Conservation (phyloP, 1,140 invertebrate genomes). For the Ganaspis sp. region DNA sequence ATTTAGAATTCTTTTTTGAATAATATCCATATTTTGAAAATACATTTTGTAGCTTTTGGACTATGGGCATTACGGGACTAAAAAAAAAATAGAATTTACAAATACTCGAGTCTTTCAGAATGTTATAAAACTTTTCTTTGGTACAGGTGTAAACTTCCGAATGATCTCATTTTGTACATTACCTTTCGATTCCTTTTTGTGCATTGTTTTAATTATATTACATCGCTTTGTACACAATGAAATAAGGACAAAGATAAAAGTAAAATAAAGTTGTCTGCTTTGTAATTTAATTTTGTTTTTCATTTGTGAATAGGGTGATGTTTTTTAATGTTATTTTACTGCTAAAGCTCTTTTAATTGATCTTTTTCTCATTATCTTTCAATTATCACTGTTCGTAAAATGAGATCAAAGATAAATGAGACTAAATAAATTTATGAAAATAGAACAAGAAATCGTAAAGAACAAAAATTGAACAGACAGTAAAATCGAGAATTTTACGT, state of each 20-base stretch:
- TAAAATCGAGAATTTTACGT: no score
- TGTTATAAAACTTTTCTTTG: not conserved
- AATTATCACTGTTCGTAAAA: no score
- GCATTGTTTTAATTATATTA: conserved; percentile 1
- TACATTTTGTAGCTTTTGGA: no score
- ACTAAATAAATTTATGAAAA: no score
- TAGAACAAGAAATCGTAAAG: no score
- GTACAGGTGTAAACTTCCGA: not conserved
- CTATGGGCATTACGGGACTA: not conserved
- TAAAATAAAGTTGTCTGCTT: conserved; percentile 12
- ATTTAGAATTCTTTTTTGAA: no score
- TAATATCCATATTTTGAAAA: no score
- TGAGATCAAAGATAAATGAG: no score
- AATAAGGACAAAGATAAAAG: conserved; percentile 35
- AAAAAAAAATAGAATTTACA: not conserved
- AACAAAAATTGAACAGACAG: no score
- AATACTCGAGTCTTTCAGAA: not conserved
- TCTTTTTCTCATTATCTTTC: no score
- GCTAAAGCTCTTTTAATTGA: no score
- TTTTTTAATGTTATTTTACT: not conserved
- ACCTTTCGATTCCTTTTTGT: conserved; percentile 29
- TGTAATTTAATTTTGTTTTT: not conserved
- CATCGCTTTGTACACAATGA: not conserved
- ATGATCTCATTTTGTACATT: conserved; percentile 1
- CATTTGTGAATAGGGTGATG: not conserved